Evolutionary conservation across 2,113 vertebrate genomes (phyloP).

Genomic region (Erythrocebus patas): DNA sequence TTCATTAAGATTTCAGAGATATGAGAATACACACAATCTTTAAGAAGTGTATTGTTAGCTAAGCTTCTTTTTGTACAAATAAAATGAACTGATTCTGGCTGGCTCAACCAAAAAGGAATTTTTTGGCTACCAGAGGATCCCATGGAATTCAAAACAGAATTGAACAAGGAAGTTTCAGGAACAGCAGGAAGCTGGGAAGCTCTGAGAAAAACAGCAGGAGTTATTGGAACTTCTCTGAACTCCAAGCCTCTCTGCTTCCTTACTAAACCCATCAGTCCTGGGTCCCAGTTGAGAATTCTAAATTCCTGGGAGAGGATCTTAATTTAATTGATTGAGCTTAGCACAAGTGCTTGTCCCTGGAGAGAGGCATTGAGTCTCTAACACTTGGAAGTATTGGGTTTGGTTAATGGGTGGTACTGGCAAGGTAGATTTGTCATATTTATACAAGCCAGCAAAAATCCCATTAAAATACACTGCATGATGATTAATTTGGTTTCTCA

Average conservation of each 20-base stretch:
- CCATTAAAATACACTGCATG: neutral
- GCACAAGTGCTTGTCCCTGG: neutral
- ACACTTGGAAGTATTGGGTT: neutral
- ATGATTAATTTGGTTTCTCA: conserved; percentile 5
- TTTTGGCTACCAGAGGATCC: conserved; percentile 23
- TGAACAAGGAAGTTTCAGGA: conserved; percentile 1
- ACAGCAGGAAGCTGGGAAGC: neutral
- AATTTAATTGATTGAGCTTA: neutral
- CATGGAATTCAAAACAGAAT: conserved; percentile 4
- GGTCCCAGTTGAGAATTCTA: neutral
- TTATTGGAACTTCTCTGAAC: neutral
- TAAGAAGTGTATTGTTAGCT: neutral
- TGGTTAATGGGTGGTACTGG: too few species aligned
- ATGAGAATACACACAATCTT: neutral
- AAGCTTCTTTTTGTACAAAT: neutral
- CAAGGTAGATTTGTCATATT: neutral
- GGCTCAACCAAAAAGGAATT: conserved; percentile 45
- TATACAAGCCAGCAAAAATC: neutral
- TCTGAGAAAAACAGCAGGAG: neutral
- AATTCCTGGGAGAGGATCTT: neutral
- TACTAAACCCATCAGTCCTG: neutral
- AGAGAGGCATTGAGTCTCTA: neutral
- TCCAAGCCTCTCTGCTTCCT: neutral
- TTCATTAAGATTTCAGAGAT: neutral
- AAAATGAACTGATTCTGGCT: conserved; percentile 30